Evolutionary conservation across 2,113 vertebrate genomes (phyloP).

Genomic region (Mustela lutreola): DNA sequence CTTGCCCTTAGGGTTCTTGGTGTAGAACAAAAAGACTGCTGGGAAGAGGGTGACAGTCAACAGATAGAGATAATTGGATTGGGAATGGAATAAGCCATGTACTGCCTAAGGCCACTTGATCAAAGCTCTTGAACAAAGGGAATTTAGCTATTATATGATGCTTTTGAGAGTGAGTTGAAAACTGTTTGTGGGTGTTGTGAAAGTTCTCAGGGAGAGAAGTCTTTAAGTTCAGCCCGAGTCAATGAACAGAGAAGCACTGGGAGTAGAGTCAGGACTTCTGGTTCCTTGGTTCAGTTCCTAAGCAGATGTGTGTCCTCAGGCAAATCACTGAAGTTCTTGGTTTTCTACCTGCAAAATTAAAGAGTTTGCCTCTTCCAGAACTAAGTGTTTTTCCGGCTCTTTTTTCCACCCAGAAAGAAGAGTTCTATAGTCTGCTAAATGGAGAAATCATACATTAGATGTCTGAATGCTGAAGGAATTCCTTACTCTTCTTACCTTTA

Average conservation of each 20-base stretch:
- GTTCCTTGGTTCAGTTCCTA: not conserved
- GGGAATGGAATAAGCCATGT: constrained; percentile 50
- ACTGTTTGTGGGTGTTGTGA: not conserved
- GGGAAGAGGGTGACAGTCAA: constrained; percentile 33
- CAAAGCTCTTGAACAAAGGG: constrained; percentile 65
- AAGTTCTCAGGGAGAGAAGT: constrained; percentile 5
- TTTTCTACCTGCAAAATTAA: not conserved
- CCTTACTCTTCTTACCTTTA: not conserved
- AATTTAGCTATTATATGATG: not conserved
- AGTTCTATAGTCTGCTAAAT: not conserved
- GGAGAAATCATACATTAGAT: not conserved
- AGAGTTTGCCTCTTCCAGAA: not conserved
- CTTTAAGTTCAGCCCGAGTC: not conserved
- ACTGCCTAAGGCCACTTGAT: constrained; percentile 73
- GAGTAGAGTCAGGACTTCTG: not conserved
- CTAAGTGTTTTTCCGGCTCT: not conserved
- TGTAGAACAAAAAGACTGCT: constrained; percentile 60
- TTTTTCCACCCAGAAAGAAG: not conserved
- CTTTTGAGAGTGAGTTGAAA: not conserved
- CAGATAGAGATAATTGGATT: constrained; percentile 21
- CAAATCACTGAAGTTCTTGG: not conserved
- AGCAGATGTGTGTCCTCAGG: not conserved
- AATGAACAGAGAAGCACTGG: not conserved
- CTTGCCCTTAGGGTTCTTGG: constrained; percentile 63
- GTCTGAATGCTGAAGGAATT: not conserved